Base-by-base conservation (phyloP, 2,113 vertebrate genomes). In the Deroptyus accipitrinus region DNA sequence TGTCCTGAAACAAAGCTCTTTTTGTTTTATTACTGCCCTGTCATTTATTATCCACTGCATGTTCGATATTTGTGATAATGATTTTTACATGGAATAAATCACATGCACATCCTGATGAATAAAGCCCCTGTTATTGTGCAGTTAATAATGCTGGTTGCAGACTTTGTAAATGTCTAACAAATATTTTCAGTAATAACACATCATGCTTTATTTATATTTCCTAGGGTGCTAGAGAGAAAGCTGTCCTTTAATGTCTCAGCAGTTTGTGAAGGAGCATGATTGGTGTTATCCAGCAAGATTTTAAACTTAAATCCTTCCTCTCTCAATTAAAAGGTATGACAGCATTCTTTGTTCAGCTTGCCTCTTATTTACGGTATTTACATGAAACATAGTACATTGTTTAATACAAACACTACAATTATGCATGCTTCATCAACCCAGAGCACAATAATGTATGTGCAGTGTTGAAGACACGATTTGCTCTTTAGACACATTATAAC, bases 11-110 rank as follows among this genome's bases (percentile, higher is more conserved):
- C 75, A 91, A 96, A 90, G 83, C 75, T 82, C 67, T 69, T 94
- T 94, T 96, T 97, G 89, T 95, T 87, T 96, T 78, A 52, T 84
- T 88, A 78, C 83, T 95, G 82, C 62, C 68, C 54, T 68, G 77
- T 83, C 70, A 59, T 82, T 93, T 96, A 90, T 93, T 96, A 85
- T 48, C 81, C 86, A 51, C 51, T 64, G 88, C 33, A 42, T 77
- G 86, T 91, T 92, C 11, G 25, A 90, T 95, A 94, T 91, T 88
- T 67, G 59, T 78, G 95, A 96, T 95, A 93, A 96, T 11, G 78
- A 48, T 88, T 97, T 96, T 97, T 97, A 94, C 91, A 95, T 28
- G 33, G 85, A 96, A 96, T 93, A 94, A 95, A 95, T 91, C 89
- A 83, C 90, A 87, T 35, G 57, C 0, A 6, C 75, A 95, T 94